Conservation (phyloP, 2,113 vertebrate species). For the Forbesichthys papilliferus region DNA sequence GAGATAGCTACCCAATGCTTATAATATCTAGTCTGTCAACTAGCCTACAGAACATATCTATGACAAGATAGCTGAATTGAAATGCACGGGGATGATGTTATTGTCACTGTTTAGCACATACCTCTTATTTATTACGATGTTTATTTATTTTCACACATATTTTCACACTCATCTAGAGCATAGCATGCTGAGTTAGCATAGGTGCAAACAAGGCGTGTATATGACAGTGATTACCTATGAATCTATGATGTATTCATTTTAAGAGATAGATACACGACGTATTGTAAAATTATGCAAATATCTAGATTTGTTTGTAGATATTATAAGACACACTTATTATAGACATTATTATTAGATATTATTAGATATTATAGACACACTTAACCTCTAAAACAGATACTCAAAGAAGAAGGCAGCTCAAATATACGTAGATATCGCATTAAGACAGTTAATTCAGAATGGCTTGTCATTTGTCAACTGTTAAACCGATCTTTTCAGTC, state of each 20-base stretch:
- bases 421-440: too few relatives aligned
- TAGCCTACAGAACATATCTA: slow-evolving; percentile 4
- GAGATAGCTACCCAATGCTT: fast-evolving
- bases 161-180: not conserved
- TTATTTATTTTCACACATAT: not conserved
- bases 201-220: too few relatives aligned
- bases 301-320: not conserved
- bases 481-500: slow-evolving; percentile 21
- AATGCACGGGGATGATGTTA: not conserved
- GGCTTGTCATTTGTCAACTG: not conserved
- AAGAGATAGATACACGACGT: not conserved
- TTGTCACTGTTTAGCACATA: not conserved
- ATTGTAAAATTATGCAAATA: not conserved
- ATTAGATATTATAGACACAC: too few relatives aligned
- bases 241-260: not conserved
- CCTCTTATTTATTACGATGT: not conserved
- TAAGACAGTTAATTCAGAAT: not conserved
- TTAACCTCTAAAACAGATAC: too few relatives aligned
- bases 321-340: too few relatives aligned
- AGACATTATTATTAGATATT: too few relatives aligned
- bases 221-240: not conserved
- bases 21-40: not conserved
- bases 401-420: too few relatives aligned
- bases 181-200: too few relatives aligned
- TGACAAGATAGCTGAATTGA: slow-evolving; percentile 32